phyloP scores from a whole-genome alignment of 2,113 vertebrate genomes.

The Myotis davidii region DNA sequence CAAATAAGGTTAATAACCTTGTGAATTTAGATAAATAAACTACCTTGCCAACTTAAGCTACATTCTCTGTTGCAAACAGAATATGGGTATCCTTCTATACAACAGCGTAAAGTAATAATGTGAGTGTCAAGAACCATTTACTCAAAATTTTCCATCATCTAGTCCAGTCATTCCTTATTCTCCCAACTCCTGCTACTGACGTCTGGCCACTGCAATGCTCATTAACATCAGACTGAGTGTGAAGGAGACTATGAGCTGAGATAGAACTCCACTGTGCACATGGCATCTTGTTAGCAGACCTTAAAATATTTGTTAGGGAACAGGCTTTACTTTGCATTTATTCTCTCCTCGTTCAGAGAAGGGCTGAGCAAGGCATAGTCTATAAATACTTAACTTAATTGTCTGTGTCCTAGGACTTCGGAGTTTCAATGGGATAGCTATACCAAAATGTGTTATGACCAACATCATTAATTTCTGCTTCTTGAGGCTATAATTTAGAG shows the following conservation, averaged over 20 bases:
- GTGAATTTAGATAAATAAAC: not conserved
- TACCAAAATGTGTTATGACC: not conserved
- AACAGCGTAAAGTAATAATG: not conserved
- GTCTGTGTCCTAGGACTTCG: not conserved
- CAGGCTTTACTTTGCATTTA: not conserved
- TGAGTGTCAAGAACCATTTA: not conserved
- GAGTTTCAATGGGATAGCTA: conserved; percentile 17
- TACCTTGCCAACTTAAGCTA: not conserved
- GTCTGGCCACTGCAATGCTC: not conserved
- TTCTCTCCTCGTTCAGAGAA: not conserved
- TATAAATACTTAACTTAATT: conserved; percentile 47
- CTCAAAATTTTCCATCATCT: not conserved
- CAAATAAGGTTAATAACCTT: not conserved
- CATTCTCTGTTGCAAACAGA: not conserved
- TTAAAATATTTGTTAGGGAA: conserved; percentile 13
- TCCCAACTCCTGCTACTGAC: not conserved
- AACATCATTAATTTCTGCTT: conserved; percentile 34
- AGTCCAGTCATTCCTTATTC: not conserved
- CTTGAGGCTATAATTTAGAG: conserved; percentile 8
- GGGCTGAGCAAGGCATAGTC: not conserved
- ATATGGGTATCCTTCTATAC: not conserved
- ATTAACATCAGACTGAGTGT: conserved; percentile 9
- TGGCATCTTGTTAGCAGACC: not conserved
- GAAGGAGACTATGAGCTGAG: not conserved
- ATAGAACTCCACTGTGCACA: not conserved